Conservation (phyloP, 1,140 invertebrate genomes). For the Magallana angulata region DNA sequence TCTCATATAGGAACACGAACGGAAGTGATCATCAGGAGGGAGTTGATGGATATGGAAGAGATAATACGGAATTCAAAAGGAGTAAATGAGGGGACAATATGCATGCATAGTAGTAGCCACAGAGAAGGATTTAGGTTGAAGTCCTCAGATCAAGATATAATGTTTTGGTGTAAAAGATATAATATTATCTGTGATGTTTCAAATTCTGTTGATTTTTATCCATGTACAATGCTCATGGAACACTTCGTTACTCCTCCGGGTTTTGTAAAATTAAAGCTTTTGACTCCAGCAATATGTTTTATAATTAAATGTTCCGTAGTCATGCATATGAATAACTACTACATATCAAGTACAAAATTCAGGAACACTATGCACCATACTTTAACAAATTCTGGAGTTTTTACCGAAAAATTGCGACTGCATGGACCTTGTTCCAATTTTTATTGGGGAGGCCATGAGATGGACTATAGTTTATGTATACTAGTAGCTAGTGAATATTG, state of each 20-base stretch:
- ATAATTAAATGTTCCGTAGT: neutral
- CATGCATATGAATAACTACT: neutral
- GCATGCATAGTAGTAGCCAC: neutral
- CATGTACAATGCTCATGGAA: neutral
- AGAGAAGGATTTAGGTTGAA: neutral
- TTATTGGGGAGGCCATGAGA: neutral
- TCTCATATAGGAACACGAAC: neutral
- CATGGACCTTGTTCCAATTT: neutral
- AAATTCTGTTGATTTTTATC: neutral
- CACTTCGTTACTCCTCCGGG: neutral
- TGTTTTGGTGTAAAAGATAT: no score
- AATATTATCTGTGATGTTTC: neutral
- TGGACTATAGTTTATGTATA: neutral
- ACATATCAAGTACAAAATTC: constrained; percentile 12
- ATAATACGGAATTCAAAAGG: neutral
- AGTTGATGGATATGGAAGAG: neutral
- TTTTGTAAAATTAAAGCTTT: neutral
- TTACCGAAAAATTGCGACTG: neutral
- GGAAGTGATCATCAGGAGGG: neutral
- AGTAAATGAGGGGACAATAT: neutral
- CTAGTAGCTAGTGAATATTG: neutral
- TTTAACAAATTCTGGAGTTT: neutral
- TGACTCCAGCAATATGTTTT: neutral
- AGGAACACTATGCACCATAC: neutral
- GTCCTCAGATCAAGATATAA: neutral